Evolutionary conservation across 2,888 invertebrate species (phyloP).

Genomic region (Deilephila elpenor): DNA sequence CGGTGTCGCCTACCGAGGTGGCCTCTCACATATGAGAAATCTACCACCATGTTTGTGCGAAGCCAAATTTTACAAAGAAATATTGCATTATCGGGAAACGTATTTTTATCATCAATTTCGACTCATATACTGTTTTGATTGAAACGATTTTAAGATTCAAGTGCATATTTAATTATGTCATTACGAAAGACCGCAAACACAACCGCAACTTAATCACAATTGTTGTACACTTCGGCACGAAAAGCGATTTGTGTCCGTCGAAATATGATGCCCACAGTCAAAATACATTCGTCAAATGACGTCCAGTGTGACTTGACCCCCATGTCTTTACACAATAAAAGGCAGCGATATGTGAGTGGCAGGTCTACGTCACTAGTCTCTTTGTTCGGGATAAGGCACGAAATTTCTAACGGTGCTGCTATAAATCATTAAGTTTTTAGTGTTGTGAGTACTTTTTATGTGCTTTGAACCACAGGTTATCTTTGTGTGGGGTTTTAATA

Average conservation of each 20-base stretch:
- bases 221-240: constrained; percentile 65
- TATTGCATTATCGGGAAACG: too few relatives aligned
- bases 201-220: constrained; percentile 35
- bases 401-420: constrained; percentile 25
- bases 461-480: constrained; percentile 6
- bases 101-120: too few relatives aligned
- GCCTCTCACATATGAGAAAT: too few relatives aligned
- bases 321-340: neutral
- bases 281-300: constrained; percentile 48
- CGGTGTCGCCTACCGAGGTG: too few relatives aligned
- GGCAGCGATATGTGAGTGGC: neutral
- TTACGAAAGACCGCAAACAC: neutral
- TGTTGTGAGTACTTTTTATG: constrained; percentile 2
- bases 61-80: too few relatives aligned
- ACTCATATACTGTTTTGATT: too few relatives aligned
- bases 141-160: too few relatives aligned
- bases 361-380: constrained; percentile 8
- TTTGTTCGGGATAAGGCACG: constrained; percentile 23
- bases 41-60: too few relatives aligned
- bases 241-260: constrained; percentile 57
- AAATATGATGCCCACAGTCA: constrained; percentile 57
- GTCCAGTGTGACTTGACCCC: constrained; percentile 25
- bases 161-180: neutral
- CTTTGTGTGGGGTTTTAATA: neutral
- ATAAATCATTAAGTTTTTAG: constrained; percentile 21